Evolutionary conservation across 2,888 invertebrate genomes (phyloP).

Genomic region (Dryobota labecula): DNA sequence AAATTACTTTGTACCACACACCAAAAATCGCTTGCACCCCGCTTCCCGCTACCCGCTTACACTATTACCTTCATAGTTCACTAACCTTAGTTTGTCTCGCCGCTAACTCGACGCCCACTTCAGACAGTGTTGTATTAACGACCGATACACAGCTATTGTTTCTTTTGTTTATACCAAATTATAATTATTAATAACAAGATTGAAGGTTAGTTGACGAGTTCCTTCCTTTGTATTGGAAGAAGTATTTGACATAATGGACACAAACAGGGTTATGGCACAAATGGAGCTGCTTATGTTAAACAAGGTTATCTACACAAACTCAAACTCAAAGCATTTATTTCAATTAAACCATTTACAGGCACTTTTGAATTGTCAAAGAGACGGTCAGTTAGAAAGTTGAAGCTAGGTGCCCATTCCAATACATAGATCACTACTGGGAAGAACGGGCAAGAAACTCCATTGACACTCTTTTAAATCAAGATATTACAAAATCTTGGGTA

Average conservation of each 20-base stretch:
- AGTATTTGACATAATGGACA: neutral
- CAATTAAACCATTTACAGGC: too few relatives aligned
- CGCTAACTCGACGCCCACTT: slow-evolving; percentile 78
- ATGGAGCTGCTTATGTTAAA: too few relatives aligned
- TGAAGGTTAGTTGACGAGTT: neutral
- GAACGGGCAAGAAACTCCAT: too few relatives aligned
- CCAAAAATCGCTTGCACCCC: slow-evolving; percentile 44
- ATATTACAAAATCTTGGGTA: too few relatives aligned
- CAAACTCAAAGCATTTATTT: too few relatives aligned
- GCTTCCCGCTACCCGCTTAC: slow-evolving; percentile 56
- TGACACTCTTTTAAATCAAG: too few relatives aligned
- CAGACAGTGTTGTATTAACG: slow-evolving; percentile 75
- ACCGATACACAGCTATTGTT: slow-evolving; percentile 68
- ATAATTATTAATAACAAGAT: slow-evolving; percentile 6
- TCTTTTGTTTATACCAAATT: slow-evolving; percentile 31
- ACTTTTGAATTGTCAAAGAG: too few relatives aligned
- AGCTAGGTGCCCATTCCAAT: too few relatives aligned
- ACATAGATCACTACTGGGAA: too few relatives aligned
- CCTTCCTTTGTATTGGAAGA: neutral
- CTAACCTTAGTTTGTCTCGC: slow-evolving; percentile 73
- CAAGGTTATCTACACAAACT: too few relatives aligned
- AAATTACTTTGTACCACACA: neutral
- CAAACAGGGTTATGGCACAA: neutral
- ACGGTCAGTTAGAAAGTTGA: too few relatives aligned
- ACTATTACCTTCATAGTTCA: slow-evolving; percentile 51